These are phyloP conservation scores for Cyclopterus lumpus DNA, from an alignment of 2,797 vertebrate species.

Conservation along the genomic window DNA sequence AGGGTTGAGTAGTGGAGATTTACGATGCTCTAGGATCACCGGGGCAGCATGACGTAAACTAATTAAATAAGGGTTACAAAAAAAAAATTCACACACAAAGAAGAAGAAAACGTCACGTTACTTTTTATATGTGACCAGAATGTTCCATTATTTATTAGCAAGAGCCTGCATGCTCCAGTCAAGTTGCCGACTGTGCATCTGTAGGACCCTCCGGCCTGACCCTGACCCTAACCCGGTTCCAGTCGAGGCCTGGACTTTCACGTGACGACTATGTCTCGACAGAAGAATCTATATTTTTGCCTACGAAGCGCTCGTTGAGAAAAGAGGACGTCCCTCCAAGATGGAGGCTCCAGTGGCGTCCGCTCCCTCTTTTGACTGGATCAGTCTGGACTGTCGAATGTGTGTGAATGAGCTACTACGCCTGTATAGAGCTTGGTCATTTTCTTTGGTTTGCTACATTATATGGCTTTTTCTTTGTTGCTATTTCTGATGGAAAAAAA, in stretches of 20 bases:
- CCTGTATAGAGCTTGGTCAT: conserved; percentile 88
- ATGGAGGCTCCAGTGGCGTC: conserved; percentile 86
- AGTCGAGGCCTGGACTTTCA: conserved; percentile 17
- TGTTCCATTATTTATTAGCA: conserved; percentile 70
- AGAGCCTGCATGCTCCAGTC: conserved; percentile 63
- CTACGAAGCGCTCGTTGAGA: conserved; percentile 40
- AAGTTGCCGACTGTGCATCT: conserved; percentile 46
- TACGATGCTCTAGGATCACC: not conserved
- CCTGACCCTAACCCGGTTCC: conserved; percentile 15
- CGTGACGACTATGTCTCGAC: conserved; percentile 17
- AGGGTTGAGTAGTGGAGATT: conserved; percentile 1
- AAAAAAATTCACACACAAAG: conserved; percentile 24
- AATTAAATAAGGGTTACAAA: conserved; percentile 29
- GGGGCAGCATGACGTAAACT: conserved; percentile 53
- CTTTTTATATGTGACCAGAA: conserved; percentile 58
- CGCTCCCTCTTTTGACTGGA: conserved; percentile 78
- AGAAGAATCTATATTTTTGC: conserved; percentile 48
- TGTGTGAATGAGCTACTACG: conserved; percentile 82
- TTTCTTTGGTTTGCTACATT: conserved; percentile 88
- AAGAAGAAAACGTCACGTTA: conserved; percentile 66
- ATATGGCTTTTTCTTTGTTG: conserved; percentile 98
- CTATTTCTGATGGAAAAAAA: conserved; percentile 87
- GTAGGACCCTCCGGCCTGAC: conserved; percentile 37
- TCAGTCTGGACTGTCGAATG: conserved; percentile 80
- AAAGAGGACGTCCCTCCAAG: conserved; percentile 60